Percentiles rank a stretch among this genome's conserved stretches.
Conservation (phyloP, 2,888 invertebrate species). For the Acanthosoma haemorrhoidale region DNA sequence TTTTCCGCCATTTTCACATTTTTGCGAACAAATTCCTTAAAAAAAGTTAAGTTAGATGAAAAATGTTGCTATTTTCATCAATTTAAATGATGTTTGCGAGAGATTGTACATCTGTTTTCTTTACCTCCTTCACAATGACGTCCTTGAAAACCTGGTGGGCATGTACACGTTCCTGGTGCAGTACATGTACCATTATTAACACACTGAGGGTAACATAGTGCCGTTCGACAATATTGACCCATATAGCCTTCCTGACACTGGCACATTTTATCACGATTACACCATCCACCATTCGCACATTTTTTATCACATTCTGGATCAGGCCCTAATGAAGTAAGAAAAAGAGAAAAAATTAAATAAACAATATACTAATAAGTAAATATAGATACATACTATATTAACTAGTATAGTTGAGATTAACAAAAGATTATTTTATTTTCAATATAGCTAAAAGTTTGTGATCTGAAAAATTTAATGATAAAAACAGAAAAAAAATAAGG, state of each 20-base stretch:
- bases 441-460: no score
- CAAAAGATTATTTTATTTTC: not conserved
- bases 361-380: not conserved
- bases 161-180: constrained; percentile 81
- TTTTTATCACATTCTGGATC: constrained; percentile 74
- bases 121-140: constrained; percentile 84
- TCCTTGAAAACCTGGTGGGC: constrained; percentile 85
- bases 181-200: constrained; percentile 90
- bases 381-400: not conserved
- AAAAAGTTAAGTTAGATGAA: constrained; percentile 54
- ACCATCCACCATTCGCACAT: constrained; percentile 79
- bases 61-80: not conserved
- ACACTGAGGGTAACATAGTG: constrained; percentile 86
- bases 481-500: no score
- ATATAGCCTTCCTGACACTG: constrained; percentile 86
- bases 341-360: not conserved
- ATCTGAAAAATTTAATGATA: no score
- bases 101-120: constrained; percentile 37
- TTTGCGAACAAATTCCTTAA: constrained; percentile 82
- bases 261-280: constrained; percentile 76
- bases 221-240: constrained; percentile 83
- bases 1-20: constrained; percentile 89
- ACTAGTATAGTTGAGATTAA: not conserved
- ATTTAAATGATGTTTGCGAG: not conserved
- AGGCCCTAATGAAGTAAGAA: not conserved